phyloP scores from a whole-genome alignment of 2,113 vertebrate genomes.

The Panthera leo region DNA sequence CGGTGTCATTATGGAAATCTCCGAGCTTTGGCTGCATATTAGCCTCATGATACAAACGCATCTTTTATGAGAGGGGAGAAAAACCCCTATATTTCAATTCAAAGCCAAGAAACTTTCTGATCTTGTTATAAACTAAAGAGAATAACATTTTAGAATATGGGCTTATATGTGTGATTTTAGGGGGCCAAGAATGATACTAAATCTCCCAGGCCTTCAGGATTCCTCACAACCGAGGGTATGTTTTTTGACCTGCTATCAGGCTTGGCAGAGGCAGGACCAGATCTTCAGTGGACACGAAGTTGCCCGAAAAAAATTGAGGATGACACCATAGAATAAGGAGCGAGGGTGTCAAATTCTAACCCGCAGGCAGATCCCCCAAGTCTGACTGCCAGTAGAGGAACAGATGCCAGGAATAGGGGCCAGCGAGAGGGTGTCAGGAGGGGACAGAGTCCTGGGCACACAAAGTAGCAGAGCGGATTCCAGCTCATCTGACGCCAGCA shows the following conservation, averaged over 20 bases:
- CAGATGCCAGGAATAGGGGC: background rate
- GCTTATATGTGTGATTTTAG: background rate
- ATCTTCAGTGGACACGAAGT: background rate
- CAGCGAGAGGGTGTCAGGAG: background rate
- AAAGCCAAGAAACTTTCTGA: constrained; percentile 27
- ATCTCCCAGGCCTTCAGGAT: background rate
- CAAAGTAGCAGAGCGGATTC: background rate
- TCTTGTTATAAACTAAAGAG: background rate
- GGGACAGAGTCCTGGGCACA: background rate
- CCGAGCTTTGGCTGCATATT: background rate
- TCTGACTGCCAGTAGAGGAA: background rate
- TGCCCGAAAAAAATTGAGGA: background rate
- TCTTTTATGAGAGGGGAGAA: background rate
- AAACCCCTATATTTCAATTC: background rate
- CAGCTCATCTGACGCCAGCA: background rate
- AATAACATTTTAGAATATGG: background rate
- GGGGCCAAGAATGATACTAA: background rate
- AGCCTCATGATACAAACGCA: background rate
- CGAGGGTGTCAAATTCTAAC: background rate
- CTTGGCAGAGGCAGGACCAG: background rate
- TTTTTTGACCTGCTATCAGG: background rate
- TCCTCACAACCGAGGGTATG: background rate
- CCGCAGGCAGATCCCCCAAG: background rate
- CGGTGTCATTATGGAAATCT: fast-evolving
- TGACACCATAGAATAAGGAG: background rate